Base-by-base conservation (phyloP, 2,888 invertebrate genomes). In the Frankliniella intonsa region DNA sequence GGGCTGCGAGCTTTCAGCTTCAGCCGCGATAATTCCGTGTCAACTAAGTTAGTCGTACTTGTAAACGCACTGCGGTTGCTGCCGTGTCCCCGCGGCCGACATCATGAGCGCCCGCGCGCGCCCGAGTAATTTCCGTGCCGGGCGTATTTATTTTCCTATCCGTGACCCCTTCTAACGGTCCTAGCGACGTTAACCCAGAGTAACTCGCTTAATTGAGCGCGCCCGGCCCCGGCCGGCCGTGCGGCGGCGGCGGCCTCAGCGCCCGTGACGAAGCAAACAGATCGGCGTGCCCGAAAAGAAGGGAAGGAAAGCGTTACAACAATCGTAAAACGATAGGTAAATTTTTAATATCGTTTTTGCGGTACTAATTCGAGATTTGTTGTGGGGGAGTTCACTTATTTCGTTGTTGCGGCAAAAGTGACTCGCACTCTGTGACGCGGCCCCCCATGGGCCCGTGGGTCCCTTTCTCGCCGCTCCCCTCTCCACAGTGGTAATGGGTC, bases 11-110 rank as follows among this genome's bases (percentile, higher is more conserved):
- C 62, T 62, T 55, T 62, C 69, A 22, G 69, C 62, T 62, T 62
- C 62, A 62, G 69, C 69, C 25, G 69, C 69, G 69, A 76, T 76
- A 76, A 76, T 76, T 76, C 25, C 69, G 69, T 76, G 69, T 76
- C 69, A 76, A 76, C 25, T 25, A 25, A 76, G 69, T 76, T 76
- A 76, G 69, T 25, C 3, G 69, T 22, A 22, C 69, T 25, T 25
- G 69, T 62, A 62, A 62, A 62, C 62, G 55, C 55, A n/a, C 22
- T 22, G 11, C 69, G 69, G 22, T 3, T 10, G 65, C 69, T 9
- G 69, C 69, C 25, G 69, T 8, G 69, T 14, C 0, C 5, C 17
- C 14, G 5, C 5, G 55, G 14, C 55, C 55, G 55, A 17, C 55
- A 5, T 38, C 55, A 5, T 38, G 38, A 38, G 38, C 38, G 38